These are phyloP conservation scores for Drosophila robusta DNA, from an alignment of 2,888 invertebrate species.

Conservation along the genomic window DNA sequence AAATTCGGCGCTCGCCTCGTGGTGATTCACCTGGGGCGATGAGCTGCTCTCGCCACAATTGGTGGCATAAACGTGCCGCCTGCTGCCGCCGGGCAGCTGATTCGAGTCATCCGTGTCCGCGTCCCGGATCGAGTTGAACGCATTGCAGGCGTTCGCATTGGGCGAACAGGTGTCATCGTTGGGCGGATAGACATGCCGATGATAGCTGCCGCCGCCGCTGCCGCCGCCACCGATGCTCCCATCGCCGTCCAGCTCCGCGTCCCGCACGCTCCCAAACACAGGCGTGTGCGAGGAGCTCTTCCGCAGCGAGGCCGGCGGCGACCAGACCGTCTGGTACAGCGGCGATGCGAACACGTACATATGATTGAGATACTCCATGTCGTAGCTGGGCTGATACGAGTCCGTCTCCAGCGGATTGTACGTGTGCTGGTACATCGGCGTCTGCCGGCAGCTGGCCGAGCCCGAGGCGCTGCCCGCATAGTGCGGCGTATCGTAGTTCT, in stretches of 20 bases:
- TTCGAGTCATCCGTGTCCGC: conserved; percentile 84
- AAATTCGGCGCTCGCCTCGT: conserved; percentile 71
- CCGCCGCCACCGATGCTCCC: conserved; percentile 71
- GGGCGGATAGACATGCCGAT: conserved; percentile 84
- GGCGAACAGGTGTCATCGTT: conserved; percentile 84
- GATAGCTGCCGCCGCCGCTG: conserved; percentile 75
- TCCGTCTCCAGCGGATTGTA: conserved; percentile 85
- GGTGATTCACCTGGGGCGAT: conserved; percentile 83
- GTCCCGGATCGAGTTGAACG: conserved; percentile 84
- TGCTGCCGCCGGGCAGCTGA: conserved; percentile 74
- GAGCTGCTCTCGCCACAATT: conserved; percentile 84
- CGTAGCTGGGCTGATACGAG: conserved; percentile 85
- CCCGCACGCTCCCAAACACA: conserved; percentile 84
- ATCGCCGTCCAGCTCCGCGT: conserved; percentile 83
- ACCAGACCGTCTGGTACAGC: conserved; percentile 85
- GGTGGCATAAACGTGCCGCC: conserved; percentile 83
- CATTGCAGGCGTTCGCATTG: conserved; percentile 83
- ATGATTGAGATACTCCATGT: conserved; percentile 84
- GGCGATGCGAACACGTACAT: conserved; percentile 85
- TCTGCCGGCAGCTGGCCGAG: conserved; percentile 85
- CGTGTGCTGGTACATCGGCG: conserved; percentile 85
- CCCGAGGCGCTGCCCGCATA: conserved; percentile 81
- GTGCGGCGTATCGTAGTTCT: conserved; percentile 83
- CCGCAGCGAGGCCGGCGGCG: conserved; percentile 84
- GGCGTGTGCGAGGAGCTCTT: conserved; percentile 85